Evolutionary conservation across 2,797 vertebrate genomes (phyloP).

Genomic region (Spatula versicolor): DNA sequence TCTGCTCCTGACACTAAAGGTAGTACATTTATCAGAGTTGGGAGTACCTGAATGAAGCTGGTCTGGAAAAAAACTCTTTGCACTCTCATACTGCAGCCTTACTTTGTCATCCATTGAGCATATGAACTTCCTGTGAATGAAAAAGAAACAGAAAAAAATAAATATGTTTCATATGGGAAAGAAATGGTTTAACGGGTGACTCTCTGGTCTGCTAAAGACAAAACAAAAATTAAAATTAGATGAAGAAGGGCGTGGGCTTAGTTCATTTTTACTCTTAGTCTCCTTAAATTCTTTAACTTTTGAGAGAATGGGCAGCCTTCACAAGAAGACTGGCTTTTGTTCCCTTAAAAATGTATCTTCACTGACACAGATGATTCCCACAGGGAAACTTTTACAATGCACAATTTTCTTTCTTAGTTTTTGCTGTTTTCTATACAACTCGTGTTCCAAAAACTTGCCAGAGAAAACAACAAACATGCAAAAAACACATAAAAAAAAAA

Average conservation of each 20-base stretch:
- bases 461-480: neutral
- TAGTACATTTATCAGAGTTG: constrained; percentile 6
- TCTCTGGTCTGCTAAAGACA: neutral
- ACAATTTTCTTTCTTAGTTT: neutral
- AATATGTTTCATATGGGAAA: neutral
- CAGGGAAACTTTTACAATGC: neutral
- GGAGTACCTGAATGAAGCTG: constrained; percentile 13
- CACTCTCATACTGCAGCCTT: neutral
- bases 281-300: neutral
- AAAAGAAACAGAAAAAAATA: neutral
- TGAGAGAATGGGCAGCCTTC: neutral
- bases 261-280: neutral
- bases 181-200: neutral
- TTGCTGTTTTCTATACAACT: neutral
- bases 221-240: neutral
- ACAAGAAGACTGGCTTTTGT: neutral
- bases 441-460: neutral
- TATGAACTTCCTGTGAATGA: neutral
- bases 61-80: neutral
- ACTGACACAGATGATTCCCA: neutral
- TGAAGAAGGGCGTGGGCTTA: neutral
- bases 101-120: neutral
- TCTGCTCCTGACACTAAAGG: neutral
- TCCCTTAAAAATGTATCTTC: neutral
- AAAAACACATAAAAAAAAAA: neutral